Evolutionary conservation across 1,140 invertebrate species (phyloP).

Genomic region (Drosophila pandora): DNA sequence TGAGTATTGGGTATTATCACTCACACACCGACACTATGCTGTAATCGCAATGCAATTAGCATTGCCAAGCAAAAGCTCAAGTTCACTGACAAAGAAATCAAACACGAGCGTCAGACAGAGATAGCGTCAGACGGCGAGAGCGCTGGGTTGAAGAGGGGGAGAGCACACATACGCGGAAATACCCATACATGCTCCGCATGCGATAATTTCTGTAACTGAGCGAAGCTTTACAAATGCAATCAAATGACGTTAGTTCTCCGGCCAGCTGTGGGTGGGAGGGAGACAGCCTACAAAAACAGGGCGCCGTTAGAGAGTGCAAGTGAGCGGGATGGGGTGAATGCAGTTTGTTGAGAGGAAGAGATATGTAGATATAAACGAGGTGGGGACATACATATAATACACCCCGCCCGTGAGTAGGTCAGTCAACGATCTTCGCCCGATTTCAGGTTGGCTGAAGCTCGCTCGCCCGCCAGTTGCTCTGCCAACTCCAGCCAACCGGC

Average conservation of each 20-base stretch:
- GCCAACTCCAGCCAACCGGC: constrained; percentile 55
- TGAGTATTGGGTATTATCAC: constrained; percentile 72
- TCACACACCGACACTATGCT: constrained; percentile 63
- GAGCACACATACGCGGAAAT: constrained; percentile 3
- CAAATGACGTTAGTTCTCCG: constrained; percentile 73
- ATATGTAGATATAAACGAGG: background rate
- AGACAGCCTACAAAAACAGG: constrained; percentile 1
- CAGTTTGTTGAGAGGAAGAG: constrained; percentile 8
- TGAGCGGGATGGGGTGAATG: constrained; percentile 11
- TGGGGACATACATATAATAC: background rate
- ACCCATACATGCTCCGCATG: constrained; percentile 39
- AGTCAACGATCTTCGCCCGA: constrained; percentile 70
- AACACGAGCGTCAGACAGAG: constrained; percentile 35
- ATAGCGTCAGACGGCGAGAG: constrained; percentile 1
- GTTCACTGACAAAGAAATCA: constrained; percentile 81
- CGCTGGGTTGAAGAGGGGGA: background rate
- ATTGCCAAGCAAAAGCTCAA: constrained; percentile 74
- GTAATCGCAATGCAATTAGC: constrained; percentile 82
- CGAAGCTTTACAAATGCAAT: constrained; percentile 81
- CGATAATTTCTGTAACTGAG: constrained; percentile 70
- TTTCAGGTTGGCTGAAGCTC: constrained; percentile 43
- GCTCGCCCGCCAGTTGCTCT: constrained; percentile 35
- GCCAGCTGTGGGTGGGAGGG: background rate
- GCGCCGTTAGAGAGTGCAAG: constrained; percentile 7
- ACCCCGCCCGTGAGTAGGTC: constrained; percentile 62